Conservation (phyloP, 2,113 vertebrate species). For the Pycnonotus jocosus region DNA sequence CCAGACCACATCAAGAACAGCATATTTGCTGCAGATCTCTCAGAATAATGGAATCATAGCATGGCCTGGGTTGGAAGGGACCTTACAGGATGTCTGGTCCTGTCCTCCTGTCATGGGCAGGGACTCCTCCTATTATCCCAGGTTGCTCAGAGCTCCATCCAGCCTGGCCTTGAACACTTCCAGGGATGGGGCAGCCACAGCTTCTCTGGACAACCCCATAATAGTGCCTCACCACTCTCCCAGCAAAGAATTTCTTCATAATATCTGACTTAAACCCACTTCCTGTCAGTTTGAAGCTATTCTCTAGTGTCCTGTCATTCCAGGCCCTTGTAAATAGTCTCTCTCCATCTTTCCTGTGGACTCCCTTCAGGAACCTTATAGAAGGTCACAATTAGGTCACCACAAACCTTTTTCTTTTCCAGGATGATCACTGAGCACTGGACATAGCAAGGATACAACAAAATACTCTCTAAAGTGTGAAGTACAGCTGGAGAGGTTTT, state of each 20-base stretch:
- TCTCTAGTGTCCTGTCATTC: neutral
- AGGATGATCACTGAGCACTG: neutral
- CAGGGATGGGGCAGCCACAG: neutral
- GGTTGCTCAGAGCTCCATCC: fast-evolving
- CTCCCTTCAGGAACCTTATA: neutral
- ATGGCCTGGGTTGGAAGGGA: neutral
- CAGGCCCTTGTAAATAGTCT: neutral
- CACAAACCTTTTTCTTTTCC: neutral
- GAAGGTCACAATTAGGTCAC: neutral
- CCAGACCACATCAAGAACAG: neutral
- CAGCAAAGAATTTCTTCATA: neutral
- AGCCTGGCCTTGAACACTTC: neutral
- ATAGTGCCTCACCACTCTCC: neutral
- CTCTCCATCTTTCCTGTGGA: neutral
- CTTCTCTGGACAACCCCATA: no score
- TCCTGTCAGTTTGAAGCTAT: neutral
- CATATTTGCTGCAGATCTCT: neutral
- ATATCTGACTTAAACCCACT: neutral
- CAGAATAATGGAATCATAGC: neutral
- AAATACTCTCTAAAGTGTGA: neutral
- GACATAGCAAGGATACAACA: neutral
- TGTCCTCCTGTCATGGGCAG: neutral
- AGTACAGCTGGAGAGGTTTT: neutral
- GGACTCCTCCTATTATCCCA: neutral
- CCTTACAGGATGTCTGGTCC: neutral